Percentiles rank a stretch among this genome's conserved stretches.
phyloP scores from a whole-genome alignment of 2,888 invertebrate genomes.

The Dynastes maya region DNA sequence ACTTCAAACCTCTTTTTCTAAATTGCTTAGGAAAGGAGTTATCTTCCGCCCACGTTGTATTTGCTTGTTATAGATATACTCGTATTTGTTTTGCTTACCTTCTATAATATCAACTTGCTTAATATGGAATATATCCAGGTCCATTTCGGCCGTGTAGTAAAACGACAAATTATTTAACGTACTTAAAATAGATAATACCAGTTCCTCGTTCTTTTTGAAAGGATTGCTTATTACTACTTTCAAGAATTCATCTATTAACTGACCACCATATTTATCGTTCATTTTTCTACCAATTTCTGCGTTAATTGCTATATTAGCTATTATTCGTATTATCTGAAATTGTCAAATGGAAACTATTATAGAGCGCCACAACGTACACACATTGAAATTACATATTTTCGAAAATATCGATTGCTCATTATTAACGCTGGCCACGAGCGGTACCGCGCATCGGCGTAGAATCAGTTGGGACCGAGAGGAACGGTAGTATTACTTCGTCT shows the following conservation, averaged over 20 bases:
- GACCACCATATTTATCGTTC: conserved; percentile 68
- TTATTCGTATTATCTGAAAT: conserved; percentile 81
- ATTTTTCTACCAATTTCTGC: conserved; percentile 82
- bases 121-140: conserved; percentile 70
- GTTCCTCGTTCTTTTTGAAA: conserved; percentile 78
- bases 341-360: not conserved
- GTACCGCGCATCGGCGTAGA: no score
- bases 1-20: no score
- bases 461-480: no score
- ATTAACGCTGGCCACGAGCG: no score
- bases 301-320: conserved; percentile 88
- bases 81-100: conserved; percentile 62
- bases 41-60: no score
- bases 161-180: conserved; percentile 90
- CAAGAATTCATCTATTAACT: conserved; percentile 68
- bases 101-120: conserved; percentile 72
- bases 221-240: conserved; percentile 71
- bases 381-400: no score
- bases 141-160: conserved; percentile 74
- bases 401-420: no score
- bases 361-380: not conserved
- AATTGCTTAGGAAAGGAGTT: no score
- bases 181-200: conserved; percentile 84
- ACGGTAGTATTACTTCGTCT: no score
- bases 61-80: no score